Evolutionary conservation across 2,888 invertebrate species (phyloP).

Genomic region (Volucella zonaria): DNA sequence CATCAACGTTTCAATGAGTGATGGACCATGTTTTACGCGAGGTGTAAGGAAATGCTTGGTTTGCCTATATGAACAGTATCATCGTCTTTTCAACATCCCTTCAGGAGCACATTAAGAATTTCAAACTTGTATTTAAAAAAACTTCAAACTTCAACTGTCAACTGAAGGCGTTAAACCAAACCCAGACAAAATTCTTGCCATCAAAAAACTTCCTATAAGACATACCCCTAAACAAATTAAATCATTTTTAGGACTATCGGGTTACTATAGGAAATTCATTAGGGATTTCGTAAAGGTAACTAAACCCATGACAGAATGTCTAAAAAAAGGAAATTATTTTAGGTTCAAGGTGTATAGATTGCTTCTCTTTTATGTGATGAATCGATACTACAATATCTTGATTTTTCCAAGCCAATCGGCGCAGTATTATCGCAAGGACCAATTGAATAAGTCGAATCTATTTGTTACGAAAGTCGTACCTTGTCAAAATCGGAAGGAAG

Average conservation of each 20-base stretch:
- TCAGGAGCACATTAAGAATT: too few relatives aligned
- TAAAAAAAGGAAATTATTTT: constrained; percentile 43
- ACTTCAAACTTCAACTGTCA: too few relatives aligned
- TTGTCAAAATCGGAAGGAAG: too few relatives aligned
- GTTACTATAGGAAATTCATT: too few relatives aligned
- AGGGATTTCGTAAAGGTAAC: constrained; percentile 58
- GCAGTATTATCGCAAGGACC: constrained; percentile 45
- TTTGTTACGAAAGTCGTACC: too few relatives aligned
- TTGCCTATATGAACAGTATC: constrained; percentile 24
- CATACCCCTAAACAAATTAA: constrained; percentile 61
- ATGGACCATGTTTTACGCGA: constrained; percentile 16
- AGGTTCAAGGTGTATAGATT: constrained; percentile 10
- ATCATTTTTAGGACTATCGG: too few relatives aligned
- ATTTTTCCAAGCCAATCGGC: constrained; percentile 36
- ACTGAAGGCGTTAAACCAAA: constrained; percentile 75
- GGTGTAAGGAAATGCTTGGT: neutral
- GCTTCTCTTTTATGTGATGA: constrained; percentile 48
- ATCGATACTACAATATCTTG: constrained; percentile 33
- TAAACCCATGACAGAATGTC: too few relatives aligned
- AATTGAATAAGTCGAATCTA: constrained; percentile 33
- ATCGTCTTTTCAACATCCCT: too few relatives aligned
- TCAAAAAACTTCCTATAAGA: constrained; percentile 25
- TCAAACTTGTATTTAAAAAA: too few relatives aligned
- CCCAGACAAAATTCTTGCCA: constrained; percentile 71
- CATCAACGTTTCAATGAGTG: constrained; percentile 11